Evolutionary conservation across 92 coral and sea anemone species (phyloP).

Genomic region (Pocillopora grandis): DNA sequence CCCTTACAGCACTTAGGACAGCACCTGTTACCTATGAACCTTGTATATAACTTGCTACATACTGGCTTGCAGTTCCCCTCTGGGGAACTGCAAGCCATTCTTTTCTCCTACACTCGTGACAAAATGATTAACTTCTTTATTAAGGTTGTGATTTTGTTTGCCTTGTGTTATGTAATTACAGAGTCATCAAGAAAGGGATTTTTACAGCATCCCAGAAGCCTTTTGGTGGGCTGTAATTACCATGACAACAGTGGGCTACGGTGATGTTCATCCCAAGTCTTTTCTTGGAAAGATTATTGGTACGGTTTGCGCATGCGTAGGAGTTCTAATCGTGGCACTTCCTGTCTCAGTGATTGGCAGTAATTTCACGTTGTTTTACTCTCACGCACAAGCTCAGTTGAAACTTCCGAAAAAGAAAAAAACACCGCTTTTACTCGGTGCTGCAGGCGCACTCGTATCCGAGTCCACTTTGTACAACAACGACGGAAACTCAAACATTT

Average conservation of each 20-base stretch:
- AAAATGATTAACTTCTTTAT: not conserved
- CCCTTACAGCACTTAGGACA: too few species aligned
- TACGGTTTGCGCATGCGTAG: slow-evolving; percentile 95
- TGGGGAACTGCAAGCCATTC: too few species aligned
- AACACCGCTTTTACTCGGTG: slow-evolving; percentile 91
- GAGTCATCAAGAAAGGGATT: slow-evolving; percentile 24
- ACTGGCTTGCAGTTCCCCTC: too few species aligned
- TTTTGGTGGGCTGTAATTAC: slow-evolving; percentile 99
- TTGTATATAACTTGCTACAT: too few species aligned
- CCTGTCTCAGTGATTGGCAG: slow-evolving; percentile 99
- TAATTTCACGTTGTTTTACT: slow-evolving; percentile 94
- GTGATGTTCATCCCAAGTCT: slow-evolving; percentile 90
- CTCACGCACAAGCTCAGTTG: slow-evolving; percentile 99
- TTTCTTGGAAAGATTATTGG: slow-evolving; percentile 83
- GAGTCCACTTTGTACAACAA: slow-evolving; percentile 73
- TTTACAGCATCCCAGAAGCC: slow-evolving; percentile 86
- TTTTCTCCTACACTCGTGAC: not conserved
- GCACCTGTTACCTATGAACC: too few species aligned
- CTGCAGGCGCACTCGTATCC: slow-evolving; percentile 95
- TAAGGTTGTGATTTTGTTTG: not conserved
- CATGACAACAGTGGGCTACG: slow-evolving; percentile 99
- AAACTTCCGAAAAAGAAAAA: slow-evolving; percentile 92
- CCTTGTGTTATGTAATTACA: not conserved
- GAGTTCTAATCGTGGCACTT: slow-evolving; percentile 96
- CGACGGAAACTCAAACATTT: slow-evolving; percentile 56